Evolutionary conservation across 2,797 vertebrate species (phyloP).

Genomic region (Valencia hispanica): DNA sequence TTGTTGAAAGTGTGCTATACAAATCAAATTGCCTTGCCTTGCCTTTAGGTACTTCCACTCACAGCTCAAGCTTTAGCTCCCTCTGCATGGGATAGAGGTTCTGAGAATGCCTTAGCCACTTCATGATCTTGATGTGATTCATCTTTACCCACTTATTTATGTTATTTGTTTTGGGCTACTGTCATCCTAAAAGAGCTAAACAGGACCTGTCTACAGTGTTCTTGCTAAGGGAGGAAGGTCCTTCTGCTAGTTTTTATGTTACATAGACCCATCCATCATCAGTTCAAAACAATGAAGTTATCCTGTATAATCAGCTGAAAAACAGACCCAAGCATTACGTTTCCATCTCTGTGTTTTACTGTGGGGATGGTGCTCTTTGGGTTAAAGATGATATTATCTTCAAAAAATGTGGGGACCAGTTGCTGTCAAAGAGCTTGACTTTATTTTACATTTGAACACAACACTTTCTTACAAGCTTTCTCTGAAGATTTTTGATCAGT

Average conservation of each 20-base stretch:
- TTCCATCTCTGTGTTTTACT: background rate
- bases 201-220: background rate
- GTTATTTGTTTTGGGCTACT: background rate
- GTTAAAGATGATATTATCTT: background rate
- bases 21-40: too few relatives aligned
- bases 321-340: background rate
- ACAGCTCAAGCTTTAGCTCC: background rate
- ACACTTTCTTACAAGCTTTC: background rate
- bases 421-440: background rate
- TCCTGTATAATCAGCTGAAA: background rate
- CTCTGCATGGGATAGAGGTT: background rate
- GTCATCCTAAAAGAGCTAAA: background rate
- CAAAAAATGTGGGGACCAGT: background rate
- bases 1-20: too few relatives aligned
- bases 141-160: background rate
- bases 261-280: background rate
- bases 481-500: background rate
- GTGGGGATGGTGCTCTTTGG: background rate
- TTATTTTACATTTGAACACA: background rate
- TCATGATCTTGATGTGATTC: background rate
- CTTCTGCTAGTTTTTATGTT: background rate
- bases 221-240: background rate
- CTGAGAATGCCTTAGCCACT: background rate
- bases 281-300: background rate
- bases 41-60: slow-evolving; percentile 10